These are phyloP conservation scores for Poecile montanus DNA, from an alignment of 2,797 vertebrate genomes.

Conservation along the genomic window DNA sequence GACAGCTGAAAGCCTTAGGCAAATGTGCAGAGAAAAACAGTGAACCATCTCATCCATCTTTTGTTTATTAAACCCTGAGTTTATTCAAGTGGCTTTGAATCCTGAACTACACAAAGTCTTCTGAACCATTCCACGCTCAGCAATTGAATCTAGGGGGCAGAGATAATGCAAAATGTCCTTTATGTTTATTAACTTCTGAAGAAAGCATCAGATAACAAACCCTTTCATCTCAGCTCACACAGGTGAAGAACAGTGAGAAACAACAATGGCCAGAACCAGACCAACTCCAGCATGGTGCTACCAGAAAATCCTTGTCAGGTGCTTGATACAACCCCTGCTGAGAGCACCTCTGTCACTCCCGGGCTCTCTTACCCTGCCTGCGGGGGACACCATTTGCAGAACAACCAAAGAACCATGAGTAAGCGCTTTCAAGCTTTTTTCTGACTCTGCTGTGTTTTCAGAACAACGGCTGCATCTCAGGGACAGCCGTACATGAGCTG, in stretches of 20 bases:
- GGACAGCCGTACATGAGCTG: accelerated
- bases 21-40: constrained; percentile 28
- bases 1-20: constrained; percentile 62
- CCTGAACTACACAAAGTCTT: not conserved
- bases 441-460: not conserved
- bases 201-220: not conserved
- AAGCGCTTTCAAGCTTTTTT: not conserved
- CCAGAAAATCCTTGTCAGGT: not conserved
- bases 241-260: not conserved
- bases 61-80: constrained; percentile 47
- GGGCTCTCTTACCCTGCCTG: not conserved
- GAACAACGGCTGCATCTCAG: accelerated
- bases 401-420: not conserved
- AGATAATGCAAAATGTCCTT: not conserved
- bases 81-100: constrained; percentile 55
- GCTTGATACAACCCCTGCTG: not conserved
- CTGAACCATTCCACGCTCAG: not conserved
- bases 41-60: constrained; percentile 45
- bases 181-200: constrained; percentile 3
- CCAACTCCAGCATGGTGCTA: not conserved
- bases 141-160: not conserved
- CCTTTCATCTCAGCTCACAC: not conserved
- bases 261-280: not conserved
- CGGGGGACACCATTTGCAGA: not conserved
- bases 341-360: not conserved